These are phyloP conservation scores for Podiceps cristatus DNA, from an alignment of 2,113 vertebrate species.

Conservation along the genomic window DNA sequence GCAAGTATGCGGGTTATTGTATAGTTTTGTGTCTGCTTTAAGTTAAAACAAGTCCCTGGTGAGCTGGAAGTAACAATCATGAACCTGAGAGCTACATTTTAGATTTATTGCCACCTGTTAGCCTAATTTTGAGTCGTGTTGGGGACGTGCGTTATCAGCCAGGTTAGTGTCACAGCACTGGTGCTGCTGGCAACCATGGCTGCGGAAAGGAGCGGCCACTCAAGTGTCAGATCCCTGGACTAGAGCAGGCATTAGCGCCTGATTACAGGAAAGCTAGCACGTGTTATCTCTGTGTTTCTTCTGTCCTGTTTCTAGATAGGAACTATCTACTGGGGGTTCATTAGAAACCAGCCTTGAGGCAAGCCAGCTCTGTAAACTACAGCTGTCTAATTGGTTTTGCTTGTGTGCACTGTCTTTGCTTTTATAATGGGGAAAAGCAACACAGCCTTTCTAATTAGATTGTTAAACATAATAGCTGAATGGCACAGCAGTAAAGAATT, in stretches of 20 bases:
- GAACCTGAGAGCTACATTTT: slow-evolving; percentile 68
- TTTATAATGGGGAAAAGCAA: slow-evolving; percentile 80
- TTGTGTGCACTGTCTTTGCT: slow-evolving; percentile 76
- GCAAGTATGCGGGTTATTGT: slow-evolving; percentile 50
- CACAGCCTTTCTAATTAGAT: slow-evolving; percentile 84
- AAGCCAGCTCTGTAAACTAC: slow-evolving; percentile 76
- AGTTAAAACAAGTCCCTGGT: slow-evolving; percentile 72
- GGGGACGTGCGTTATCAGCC: background rate
- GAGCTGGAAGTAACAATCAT: slow-evolving; percentile 67
- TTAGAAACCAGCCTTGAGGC: slow-evolving; percentile 78
- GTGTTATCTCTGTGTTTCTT: background rate
- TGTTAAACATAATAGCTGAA: slow-evolving; percentile 84
- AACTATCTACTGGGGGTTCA: slow-evolving; percentile 74
- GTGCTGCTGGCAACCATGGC: background rate
- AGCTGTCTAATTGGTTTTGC: slow-evolving; percentile 86
- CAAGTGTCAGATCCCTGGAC: background rate
- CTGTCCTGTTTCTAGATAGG: slow-evolving; percentile 69
- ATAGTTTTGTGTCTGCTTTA: slow-evolving; percentile 75
- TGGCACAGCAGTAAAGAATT: slow-evolving; percentile 80
- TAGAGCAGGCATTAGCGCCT: background rate
- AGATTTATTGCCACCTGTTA: slow-evolving; percentile 78
- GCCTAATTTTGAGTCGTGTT: background rate
- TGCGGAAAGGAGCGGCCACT: background rate
- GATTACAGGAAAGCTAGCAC: background rate
- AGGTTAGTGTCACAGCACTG: background rate